These are phyloP conservation scores for Macrobrachium rosenbergii DNA, from an alignment of 1,140 invertebrate genomes.

Conservation along the genomic window DNA sequence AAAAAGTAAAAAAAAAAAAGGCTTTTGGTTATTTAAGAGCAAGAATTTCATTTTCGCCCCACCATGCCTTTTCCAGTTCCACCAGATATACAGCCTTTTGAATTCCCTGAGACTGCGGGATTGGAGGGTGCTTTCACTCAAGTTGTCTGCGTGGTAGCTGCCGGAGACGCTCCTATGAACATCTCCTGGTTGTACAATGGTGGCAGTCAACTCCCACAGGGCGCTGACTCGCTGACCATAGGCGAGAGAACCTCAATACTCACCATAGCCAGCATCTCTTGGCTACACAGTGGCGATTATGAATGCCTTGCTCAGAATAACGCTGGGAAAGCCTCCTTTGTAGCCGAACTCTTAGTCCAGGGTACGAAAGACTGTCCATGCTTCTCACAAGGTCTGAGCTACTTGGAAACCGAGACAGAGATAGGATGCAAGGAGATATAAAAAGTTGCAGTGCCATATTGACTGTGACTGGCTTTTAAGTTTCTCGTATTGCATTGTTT, in stretches of 20 bases:
- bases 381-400: constrained; percentile 50
- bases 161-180: constrained; percentile 80
- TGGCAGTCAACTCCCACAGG: constrained; percentile 44
- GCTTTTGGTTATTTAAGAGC: too few species aligned
- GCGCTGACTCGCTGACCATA: constrained; percentile 60
- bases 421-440: background rate
- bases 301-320: constrained; percentile 80
- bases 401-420: constrained; percentile 42
- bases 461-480: background rate
- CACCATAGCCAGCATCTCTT: constrained; percentile 70
- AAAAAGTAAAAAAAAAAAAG: too few species aligned
- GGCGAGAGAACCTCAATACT: constrained; percentile 69
- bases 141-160: constrained; percentile 80
- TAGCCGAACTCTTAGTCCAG: constrained; percentile 72
- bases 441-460: background rate
- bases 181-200: constrained; percentile 75
- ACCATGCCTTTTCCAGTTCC: constrained; percentile 73
- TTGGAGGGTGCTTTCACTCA: constrained; percentile 79
- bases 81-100: constrained; percentile 78
- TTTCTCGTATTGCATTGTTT: background rate
- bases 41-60: constrained; percentile 42
- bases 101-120: constrained; percentile 76
- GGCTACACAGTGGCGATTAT: constrained; percentile 80
- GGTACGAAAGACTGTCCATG: constrained; percentile 66
- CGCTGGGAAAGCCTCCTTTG: constrained; percentile 76